Evolutionary conservation across 53 echinoderm and acorn worm species (phyloP).

Genomic region (Holothuria leucospilota): DNA sequence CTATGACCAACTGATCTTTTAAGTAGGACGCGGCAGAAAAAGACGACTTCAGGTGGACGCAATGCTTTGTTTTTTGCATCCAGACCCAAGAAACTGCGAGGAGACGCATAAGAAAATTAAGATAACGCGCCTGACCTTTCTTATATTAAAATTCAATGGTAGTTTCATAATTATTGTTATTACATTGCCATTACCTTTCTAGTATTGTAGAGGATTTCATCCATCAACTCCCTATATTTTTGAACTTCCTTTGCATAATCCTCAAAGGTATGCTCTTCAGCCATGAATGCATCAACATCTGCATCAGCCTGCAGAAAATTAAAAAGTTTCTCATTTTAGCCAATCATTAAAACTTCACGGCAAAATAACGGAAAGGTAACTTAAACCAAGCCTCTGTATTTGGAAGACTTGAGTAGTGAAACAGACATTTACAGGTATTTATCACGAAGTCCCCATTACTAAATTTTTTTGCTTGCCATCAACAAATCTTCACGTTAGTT

Average conservation of each 20-base stretch:
- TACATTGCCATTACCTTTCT: slow-evolving; percentile 74
- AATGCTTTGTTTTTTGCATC: too few species aligned
- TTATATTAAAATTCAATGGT: too few species aligned
- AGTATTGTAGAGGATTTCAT: slow-evolving; percentile 92
- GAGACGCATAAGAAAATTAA: too few species aligned
- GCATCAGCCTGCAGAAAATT: slow-evolving; percentile 75
- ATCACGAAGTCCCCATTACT: too few species aligned
- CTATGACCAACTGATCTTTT: too few species aligned
- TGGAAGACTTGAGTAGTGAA: not conserved
- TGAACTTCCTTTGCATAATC: slow-evolving; percentile 91
- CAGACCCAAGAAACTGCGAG: too few species aligned
- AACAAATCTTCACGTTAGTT: too few species aligned
- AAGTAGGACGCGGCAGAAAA: too few species aligned
- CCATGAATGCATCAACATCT: slow-evolving; percentile 90
- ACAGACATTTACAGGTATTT: not conserved
- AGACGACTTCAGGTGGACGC: too few species aligned
- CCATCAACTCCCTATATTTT: slow-evolving; percentile 86
- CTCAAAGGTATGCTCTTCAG: slow-evolving; percentile 95
- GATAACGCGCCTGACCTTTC: too few species aligned
- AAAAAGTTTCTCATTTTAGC: not conserved
- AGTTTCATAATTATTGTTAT: too few species aligned
- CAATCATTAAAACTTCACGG: not conserved
- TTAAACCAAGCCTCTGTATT: not conserved
- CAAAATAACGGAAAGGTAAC: not conserved
- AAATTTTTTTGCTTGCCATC: too few species aligned